Base-by-base conservation (phyloP, 1,140 invertebrate genomes). In the Dendroctonus valens region DNA sequence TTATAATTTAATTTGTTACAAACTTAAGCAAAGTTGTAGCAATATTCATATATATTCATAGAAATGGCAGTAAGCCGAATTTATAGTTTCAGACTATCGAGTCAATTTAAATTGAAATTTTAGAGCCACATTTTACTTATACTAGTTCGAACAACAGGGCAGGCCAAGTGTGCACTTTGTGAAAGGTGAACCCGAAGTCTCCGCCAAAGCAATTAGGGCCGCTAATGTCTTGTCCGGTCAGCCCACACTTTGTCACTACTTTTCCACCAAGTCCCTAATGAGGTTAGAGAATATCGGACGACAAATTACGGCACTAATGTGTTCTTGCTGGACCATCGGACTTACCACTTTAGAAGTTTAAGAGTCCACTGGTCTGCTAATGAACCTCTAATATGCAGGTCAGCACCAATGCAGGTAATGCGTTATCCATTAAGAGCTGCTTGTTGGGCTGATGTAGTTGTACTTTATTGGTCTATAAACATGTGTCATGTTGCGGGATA, bases 211-310 rank as follows among this genome's bases (percentile, higher is more conserved):
- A 72, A 72, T 74, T 74, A 74, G 72, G 70, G 71, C 60, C 72
- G 72, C 71, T 74, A 74, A 74, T 74, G 72, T 74, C 72, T 74
- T 74, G 72, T 74, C 72, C 72, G 70, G 70, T 54, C 69, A 51
- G 67, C 70, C 72, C 72, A 70, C 72, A 73, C 72, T 73, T 73
- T 50, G 65, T 59, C 64, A 64, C 61, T 73, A 72, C 72, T 74
- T 72, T 74, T 68, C 26, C 55, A 65, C 72, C 70, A 69, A 71
- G 67, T 68, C 66, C 59, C 69, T 72, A 74, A 74, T 71, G 72
- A 72, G 71, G 72, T 74, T 74, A 72, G 63, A 42, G 63, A 69
- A 66, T 69, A 70, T 70, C 59, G 65, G 68, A 70, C 37, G 64
- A 70, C 68, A 70, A 70, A 70, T 70, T 70, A 63, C 68, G 42